Evolutionary conservation across 2,888 invertebrate species (phyloP), one percentile per base, ranked within the genome.

Genomic region (Cybosia mesomella): DNA sequence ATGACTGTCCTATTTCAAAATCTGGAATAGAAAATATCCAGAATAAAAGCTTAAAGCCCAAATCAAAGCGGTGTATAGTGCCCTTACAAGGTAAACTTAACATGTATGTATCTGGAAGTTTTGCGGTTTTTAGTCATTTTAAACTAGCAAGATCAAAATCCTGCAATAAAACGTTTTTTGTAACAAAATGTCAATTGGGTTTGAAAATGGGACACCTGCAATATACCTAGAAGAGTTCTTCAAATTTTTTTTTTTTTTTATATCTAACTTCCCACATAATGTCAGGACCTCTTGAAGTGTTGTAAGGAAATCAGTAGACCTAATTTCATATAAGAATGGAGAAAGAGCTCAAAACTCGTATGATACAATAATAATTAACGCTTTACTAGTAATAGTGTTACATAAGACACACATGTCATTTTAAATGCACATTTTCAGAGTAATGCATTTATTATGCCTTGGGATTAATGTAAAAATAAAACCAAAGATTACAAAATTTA

Each of bases 351-450:
- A 88, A 88, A 83, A 86, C 75, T 79, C 82, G 39, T 89, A 86
- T 87, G 83, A 91, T 88, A 92, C 91, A 91, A 93, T 92, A 92
- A 92, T 88, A 82, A 88, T 86, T 88, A 88, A 93, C 91, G 93
- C 94, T 94, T 94, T 94, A 94, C 85, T 93, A 94, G 92, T 77
- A 76, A 84, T 80, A 84, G 81, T 81, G 80, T 77, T 83, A 85
- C 76, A 66, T 74, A 73, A 87, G 87, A 87, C 82, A 80, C 79
- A 78, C 86, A 87, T 85, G 79, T 79, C 80, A 86, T 89, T 89
- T 83, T 90, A 76, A 91, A 83, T 88, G 91, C 92, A 92, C 91
- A 86, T 78, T 72, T 77, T 85, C 85, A 80, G 70, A 76, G 65
- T 68, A 70, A 74, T 49, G 64, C 54, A 59, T 62, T 70, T 66